Percentiles rank a stretch among this genome's conserved stretches.
Conservation (phyloP, 2,797 vertebrate species). For the Spondyliosoma cantharus region DNA sequence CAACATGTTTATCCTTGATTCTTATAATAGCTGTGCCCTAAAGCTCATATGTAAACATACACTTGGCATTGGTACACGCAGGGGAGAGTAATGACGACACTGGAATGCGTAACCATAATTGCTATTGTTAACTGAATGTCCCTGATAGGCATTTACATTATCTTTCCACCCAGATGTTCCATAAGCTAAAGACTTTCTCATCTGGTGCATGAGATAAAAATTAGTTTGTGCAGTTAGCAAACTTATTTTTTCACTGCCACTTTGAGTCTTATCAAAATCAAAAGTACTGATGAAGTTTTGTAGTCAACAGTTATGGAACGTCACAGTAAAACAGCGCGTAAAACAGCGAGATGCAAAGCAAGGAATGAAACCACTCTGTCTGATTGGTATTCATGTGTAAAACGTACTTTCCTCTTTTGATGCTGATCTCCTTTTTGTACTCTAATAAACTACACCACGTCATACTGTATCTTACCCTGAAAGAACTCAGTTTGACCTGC, state of each 20-base stretch:
- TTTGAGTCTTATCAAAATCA: neutral
- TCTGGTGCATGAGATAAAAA: slow-evolving; percentile 5
- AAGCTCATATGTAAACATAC: slow-evolving; percentile 58
- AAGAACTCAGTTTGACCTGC: slow-evolving; percentile 47
- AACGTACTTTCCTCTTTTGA: neutral
- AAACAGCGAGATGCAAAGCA: neutral
- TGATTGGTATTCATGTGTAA: neutral
- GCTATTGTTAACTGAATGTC: slow-evolving; percentile 53
- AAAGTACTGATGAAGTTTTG: neutral
- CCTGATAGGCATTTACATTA: slow-evolving; percentile 23
- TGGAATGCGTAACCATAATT: slow-evolving; percentile 67
- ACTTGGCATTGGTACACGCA: slow-evolving; percentile 55
- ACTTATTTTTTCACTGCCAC: neutral
- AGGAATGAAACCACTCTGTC: neutral
- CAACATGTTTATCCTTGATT: slow-evolving; percentile 45
- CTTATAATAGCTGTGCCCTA: slow-evolving; percentile 51
- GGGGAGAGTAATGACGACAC: slow-evolving; percentile 53
- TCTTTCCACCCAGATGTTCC: slow-evolving; percentile 12
- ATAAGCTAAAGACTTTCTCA: neutral
- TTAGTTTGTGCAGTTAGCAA: neutral
- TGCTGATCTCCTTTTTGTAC: neutral
- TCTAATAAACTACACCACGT: slow-evolving; percentile 11
- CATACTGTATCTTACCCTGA: slow-evolving; percentile 30
- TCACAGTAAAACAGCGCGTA: no score
- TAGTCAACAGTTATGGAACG: no score